Percentiles rank a stretch among this genome's conserved stretches.
These are phyloP conservation scores for Ovis aries DNA, from an alignment of 2,113 vertebrate genomes.

Conservation along the genomic window ARS-UI_Ramb_v3.0 NC_056073.1:16111001-16111500, in stretches of 20 bases:
- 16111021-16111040: not conserved
- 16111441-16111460: not conserved
- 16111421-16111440: not conserved
- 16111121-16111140: not conserved
- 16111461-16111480: not conserved
- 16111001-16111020: not conserved
- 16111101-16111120: not conserved
- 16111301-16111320: not conserved
- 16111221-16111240: not conserved
- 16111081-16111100: not conserved
- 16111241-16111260: not conserved
- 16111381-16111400: not conserved
- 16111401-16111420: not conserved
- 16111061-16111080: not conserved
- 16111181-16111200: not conserved
- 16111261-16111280: not conserved
- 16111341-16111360: not conserved
- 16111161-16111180: not conserved
- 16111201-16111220: not conserved
- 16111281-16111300: not conserved
- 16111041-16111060: not conserved
- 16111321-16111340: not conserved
- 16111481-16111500: not conserved
- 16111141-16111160: not conserved
- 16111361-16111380: not conserved